Evolutionary conservation across 2,797 vertebrate species (phyloP).

Genomic region (Mus minutoides): DNA sequence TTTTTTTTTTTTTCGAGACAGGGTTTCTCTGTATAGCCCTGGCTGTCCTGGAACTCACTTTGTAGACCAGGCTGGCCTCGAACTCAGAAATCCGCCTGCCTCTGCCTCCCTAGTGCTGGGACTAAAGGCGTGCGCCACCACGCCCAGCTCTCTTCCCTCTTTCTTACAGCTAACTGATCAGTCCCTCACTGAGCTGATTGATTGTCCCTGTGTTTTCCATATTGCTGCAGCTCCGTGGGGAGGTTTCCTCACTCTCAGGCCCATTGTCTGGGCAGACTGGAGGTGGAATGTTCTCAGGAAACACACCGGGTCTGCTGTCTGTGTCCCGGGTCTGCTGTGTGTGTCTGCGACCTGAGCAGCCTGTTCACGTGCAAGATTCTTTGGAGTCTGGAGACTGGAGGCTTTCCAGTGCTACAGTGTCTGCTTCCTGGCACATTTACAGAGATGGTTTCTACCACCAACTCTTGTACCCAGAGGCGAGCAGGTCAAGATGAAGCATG

Average conservation of each 20-base stretch:
- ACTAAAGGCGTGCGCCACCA: too few species aligned
- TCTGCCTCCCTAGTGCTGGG: too few species aligned
- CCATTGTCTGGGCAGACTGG: neutral
- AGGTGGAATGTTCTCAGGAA: neutral
- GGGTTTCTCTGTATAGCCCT: too few species aligned
- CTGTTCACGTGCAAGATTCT: neutral
- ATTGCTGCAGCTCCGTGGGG: neutral
- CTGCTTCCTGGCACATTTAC: conserved; percentile 12
- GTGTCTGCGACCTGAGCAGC: neutral
- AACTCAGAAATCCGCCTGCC: too few species aligned
- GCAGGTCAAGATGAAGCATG: neutral
- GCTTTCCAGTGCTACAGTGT: neutral
- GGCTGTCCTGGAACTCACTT: too few species aligned
- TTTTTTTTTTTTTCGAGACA: too few species aligned
- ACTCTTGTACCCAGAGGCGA: neutral
- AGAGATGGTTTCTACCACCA: neutral
- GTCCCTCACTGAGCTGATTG: neutral
- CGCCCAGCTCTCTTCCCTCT: neutral
- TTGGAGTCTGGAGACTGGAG: neutral
- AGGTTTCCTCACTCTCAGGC: neutral
- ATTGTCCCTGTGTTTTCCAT: neutral
- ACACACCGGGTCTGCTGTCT: neutral
- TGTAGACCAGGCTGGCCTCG: too few species aligned
- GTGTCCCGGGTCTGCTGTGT: neutral
- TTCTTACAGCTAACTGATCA: neutral